phyloP scores from a whole-genome alignment of 1,140 invertebrate species.

The Trichogramma pretiosum region DNA sequence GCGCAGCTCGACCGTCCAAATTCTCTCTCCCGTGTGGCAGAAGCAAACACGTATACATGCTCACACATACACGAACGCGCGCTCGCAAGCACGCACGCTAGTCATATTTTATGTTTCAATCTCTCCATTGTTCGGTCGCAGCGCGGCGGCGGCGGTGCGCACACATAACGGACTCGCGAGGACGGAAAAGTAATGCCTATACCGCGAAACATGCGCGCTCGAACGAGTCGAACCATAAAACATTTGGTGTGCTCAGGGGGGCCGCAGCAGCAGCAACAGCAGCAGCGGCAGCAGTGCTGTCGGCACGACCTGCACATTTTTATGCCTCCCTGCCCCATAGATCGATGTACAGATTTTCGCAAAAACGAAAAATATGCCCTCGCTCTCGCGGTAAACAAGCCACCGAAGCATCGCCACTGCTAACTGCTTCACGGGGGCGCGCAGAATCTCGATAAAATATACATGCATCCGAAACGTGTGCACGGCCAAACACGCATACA shows the following conservation, averaged over 20 bases:
- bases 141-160: too few relatives aligned
- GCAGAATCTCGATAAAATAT: slow-evolving; percentile 12
- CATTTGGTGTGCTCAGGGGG: too few relatives aligned
- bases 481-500: too few relatives aligned
- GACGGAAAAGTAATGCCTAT: slow-evolving; percentile 43
- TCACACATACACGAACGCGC: too few relatives aligned
- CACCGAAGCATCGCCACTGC: too few relatives aligned
- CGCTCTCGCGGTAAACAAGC: slow-evolving; percentile 29
- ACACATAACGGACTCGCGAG: slow-evolving; percentile 44
- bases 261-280: slow-evolving; percentile 28
- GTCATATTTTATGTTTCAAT: slow-evolving; percentile 47
- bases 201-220: slow-evolving; percentile 42
- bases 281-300: too few relatives aligned
- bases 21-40: slow-evolving; percentile 21
- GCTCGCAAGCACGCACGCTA: slow-evolving; percentile 18
- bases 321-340: slow-evolving; percentile 38
- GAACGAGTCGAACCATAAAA: slow-evolving; percentile 43
- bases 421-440: too few relatives aligned
- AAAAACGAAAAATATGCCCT: slow-evolving; percentile 31
- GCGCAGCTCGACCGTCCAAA: slow-evolving; percentile 17
- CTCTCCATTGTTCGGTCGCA: slow-evolving; percentile 47
- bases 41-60: too few relatives aligned
- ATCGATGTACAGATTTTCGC: slow-evolving; percentile 41
- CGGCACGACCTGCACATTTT: slow-evolving; percentile 44
- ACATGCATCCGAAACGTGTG: too few relatives aligned